Evolutionary conservation across 2,888 invertebrate species (phyloP), one percentile per base, ranked within the genome.

Genomic region (Neoascia interrupta): DNA sequence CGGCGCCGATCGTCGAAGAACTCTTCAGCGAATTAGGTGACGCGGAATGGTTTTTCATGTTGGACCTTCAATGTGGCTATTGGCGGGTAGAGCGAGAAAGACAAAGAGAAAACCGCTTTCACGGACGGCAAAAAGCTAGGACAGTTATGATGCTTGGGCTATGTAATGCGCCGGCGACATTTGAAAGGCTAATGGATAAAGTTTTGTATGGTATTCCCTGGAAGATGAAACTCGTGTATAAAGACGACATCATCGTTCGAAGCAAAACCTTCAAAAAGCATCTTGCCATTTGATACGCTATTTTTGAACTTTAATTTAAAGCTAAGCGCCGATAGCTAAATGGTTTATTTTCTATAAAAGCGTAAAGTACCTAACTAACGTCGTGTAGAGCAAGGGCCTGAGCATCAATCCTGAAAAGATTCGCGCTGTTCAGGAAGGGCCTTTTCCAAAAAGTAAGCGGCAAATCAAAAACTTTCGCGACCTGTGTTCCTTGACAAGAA

Each of bases 71-170:
- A n/a, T n/a, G n/a, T n/a, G n/a, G n/a, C n/a, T n/a, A n/a, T n/a
- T n/a, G n/a, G n/a, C n/a, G n/a, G n/a, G n/a, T n/a, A n/a, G n/a
- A n/a, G n/a, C n/a, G n/a, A n/a, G n/a, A n/a, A 34, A 34, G 34
- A 34, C 11, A 34, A 34, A 2, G 34, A 34, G n/a, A 34, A 34
- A 11, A 34, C 34, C n/a, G n/a, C n/a, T n/a, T n/a, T 34, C 11
- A 10, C 34, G 3, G 15, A 21, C 1, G 81, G 76, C 0, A 54
- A 58, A n/a, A 82, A 81, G 5, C 16, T 84, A 5, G 83, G 81
- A 61, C 80, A 64, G 82, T 83, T 0, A 83, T 83, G 83, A 83
- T 82, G 1, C 82, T 82, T 66, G 80, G 72, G 18, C 51, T 79
- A 1, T 79, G 66, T 28, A 81, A 73, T 15, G 76, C 64, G n/a